Percentiles rank a stretch among this genome's conserved stretches.
These are phyloP conservation scores for Trichogramma dendrolimi DNA, from an alignment of 2,888 invertebrate genomes.

Conservation along the genomic window DNA sequence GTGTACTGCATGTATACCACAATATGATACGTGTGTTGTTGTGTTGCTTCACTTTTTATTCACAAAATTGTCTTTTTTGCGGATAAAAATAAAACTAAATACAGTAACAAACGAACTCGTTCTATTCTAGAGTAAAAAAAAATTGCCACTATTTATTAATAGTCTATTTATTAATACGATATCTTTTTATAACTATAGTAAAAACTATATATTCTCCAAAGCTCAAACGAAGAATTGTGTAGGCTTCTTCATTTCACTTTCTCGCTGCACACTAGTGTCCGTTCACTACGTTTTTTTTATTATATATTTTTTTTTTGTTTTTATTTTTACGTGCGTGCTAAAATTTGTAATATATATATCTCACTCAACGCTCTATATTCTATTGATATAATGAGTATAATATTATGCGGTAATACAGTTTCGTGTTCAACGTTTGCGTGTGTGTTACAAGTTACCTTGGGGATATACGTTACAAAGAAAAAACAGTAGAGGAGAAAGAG, in stretches of 20 bases:
- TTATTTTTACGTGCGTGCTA: conserved; percentile 28
- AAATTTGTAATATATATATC: conserved; percentile 19
- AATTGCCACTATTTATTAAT: too few species aligned
- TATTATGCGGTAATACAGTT: conserved; percentile 21
- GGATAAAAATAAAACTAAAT: too few species aligned
- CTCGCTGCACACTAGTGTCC: too few species aligned
- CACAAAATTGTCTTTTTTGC: too few species aligned
- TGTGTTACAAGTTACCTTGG: conserved; percentile 25
- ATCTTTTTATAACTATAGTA: too few species aligned
- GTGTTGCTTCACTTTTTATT: too few species aligned
- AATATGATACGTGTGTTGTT: too few species aligned
- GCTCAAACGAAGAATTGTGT: conserved; percentile 24
- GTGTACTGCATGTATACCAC: too few species aligned
- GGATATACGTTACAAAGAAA: neutral
- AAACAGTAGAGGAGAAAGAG: neutral
- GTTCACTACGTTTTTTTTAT: conserved; percentile 5
- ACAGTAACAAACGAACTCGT: too few species aligned
- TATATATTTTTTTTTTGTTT: conserved; percentile 10
- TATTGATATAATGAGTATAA: conserved; percentile 8
- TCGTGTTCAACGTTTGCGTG: conserved; percentile 25
- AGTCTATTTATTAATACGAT: neutral
- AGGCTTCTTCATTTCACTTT: conserved; percentile 23
- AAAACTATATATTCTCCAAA: conserved; percentile 11
- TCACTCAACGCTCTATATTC: conserved; percentile 25
- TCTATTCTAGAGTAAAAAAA: too few species aligned